Conservation (phyloP, 2,888 invertebrate species). For the Eristalinus sepulchralis region DNA sequence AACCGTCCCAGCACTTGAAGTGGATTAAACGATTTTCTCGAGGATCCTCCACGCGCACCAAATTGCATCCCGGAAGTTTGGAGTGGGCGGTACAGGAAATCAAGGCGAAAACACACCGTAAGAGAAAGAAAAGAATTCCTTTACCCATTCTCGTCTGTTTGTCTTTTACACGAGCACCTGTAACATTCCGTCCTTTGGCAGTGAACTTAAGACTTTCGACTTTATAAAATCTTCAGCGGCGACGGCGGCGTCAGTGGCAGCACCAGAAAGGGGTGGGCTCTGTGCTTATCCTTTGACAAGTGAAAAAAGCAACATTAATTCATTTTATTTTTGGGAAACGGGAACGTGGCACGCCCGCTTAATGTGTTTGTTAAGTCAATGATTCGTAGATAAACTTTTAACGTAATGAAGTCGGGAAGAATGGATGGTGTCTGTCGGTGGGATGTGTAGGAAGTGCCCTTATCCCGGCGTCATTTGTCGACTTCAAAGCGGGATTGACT, state of each 20-base stretch:
- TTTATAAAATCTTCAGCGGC: neutral
- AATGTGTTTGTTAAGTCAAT: constrained; percentile 61
- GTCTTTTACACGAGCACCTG: constrained; percentile 39
- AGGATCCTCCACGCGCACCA: constrained; percentile 55
- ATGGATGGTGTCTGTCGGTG: neutral
- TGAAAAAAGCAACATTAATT: constrained; percentile 45
- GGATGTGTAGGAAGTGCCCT: neutral
- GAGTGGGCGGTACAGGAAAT: neutral
- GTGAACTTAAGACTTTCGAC: constrained; percentile 35
- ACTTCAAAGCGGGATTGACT: neutral
- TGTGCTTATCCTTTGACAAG: constrained; percentile 16
- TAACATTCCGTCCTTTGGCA: constrained; percentile 39
- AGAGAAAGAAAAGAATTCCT: constrained; percentile 27
- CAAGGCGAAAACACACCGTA: constrained; percentile 1
- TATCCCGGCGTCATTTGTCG: neutral
- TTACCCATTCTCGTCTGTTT: constrained; percentile 6
- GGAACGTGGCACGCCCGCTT: constrained; percentile 43
- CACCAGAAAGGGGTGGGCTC: neutral
- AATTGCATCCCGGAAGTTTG: constrained; percentile 40
- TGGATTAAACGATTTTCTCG: constrained; percentile 60
- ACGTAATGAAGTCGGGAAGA: constrained; percentile 23
- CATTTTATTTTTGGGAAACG: constrained; percentile 32
- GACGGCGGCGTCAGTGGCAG: neutral
- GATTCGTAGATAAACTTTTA: constrained; percentile 43
- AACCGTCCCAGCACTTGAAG: constrained; percentile 50